Base-by-base conservation (phyloP, 1,140 invertebrate species). In the Nomia melanderi region DNA sequence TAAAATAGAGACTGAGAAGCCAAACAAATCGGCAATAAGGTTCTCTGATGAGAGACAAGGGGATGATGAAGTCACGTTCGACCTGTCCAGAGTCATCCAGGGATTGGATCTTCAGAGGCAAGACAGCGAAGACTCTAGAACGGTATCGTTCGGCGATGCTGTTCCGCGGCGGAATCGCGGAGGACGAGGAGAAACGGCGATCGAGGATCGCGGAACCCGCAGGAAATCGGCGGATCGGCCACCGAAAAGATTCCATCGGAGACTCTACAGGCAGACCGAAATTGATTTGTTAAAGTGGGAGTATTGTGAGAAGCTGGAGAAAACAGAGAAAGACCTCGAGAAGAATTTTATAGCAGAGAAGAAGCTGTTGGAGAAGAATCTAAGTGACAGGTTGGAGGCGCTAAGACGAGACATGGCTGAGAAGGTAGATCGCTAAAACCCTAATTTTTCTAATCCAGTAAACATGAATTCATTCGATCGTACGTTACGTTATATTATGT, bases 301-400 rank as follows among this genome's bases (percentile, higher is more conserved):
- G 20, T 83, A 88, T 27, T 83, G 89, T 31, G 64, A 29, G 6
- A 91, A 88, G 62, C 67, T 92, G 6, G 84, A 88, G 85, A 89
- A 80, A 80, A 93, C 89, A 53, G 92, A 90, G 77, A 85, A 87
- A 5, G 82, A 92, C 33, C 44, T 94, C 7, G 88, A 93, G 31
- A 90, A 93, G 41, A 93, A 93, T 47, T 89, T 91, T 4, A 79
- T 84, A 4, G 90, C 92, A 44, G 93, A 95, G 78, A 93, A 93
- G 63, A 77, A 83, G 27, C 91, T 93, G 66, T 78, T 95, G 57
- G 92, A 95, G 71, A 80, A 84, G 17, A 86, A 87, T 8, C 82
- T 93, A 44, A 85, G 90, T 71, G 79, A 88, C 5, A 92, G 89
- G 84, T 39, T 94, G 50, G 87, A 89, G 20, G 91, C 92, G 25